phyloP scores from a whole-genome alignment of 2,888 invertebrate genomes.

The Lepidocyrtinus sp. region DNA sequence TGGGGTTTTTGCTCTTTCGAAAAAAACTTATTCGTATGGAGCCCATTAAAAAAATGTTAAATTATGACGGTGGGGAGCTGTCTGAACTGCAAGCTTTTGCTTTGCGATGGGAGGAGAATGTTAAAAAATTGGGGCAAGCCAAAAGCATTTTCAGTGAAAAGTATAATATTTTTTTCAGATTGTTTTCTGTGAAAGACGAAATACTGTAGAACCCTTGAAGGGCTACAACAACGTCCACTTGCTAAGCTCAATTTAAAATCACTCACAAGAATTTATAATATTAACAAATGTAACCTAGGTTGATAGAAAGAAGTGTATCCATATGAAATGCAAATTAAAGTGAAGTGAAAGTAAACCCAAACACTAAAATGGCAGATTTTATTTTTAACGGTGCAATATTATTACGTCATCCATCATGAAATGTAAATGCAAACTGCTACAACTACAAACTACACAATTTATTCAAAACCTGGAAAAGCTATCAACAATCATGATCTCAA shows the following conservation, averaged over 20 bases:
- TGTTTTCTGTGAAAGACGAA: background rate
- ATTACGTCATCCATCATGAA: too few species aligned
- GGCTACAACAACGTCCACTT: background rate
- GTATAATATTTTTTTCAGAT: background rate
- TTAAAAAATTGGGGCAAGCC: background rate
- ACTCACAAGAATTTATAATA: background rate
- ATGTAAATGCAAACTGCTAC: too few species aligned
- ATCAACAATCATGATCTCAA: too few species aligned
- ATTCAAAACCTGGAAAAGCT: too few species aligned
- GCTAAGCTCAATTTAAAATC: background rate
- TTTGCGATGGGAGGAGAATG: background rate
- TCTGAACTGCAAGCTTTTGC: background rate
- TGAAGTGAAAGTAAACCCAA: too few species aligned
- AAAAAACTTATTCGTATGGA: constrained; percentile 14
- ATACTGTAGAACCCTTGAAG: too few species aligned
- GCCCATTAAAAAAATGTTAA: constrained; percentile 40
- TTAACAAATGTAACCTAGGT: background rate
- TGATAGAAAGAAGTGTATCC: too few species aligned
- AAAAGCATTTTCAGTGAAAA: background rate
- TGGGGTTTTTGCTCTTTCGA: constrained; percentile 16
- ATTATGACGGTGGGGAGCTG: background rate
- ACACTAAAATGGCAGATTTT: too few species aligned
- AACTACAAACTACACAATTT: too few species aligned
- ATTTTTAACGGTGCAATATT: too few species aligned
- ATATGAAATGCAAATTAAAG: too few species aligned